A percentile compares a stretch with the other conserved stretches of the same genome.
Evolutionary conservation across 2,888 invertebrate genomes (phyloP).

Genomic region (Oscheius sp.): DNA sequence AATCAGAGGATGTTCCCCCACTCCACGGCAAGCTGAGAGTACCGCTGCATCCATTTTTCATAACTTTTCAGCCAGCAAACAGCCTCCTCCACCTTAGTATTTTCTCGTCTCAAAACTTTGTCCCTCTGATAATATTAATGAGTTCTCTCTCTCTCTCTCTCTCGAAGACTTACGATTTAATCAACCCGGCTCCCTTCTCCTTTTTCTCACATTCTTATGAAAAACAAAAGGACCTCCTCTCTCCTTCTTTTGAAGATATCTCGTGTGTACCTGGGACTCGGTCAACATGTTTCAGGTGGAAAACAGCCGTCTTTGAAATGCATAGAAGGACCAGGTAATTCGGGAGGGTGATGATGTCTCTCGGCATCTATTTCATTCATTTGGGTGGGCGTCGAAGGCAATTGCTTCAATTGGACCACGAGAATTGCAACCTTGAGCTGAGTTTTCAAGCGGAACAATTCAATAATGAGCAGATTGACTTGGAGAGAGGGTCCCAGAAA

Average conservation of each 20-base stretch:
- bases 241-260: not conserved
- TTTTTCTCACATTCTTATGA: no score
- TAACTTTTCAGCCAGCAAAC: no score
- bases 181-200: no score
- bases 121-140: no score
- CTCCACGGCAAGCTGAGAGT: no score
- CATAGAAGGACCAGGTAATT: not conserved
- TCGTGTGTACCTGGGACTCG: not conserved
- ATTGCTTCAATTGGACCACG: constrained; percentile 30
- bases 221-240: not conserved
- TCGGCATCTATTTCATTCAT: not conserved
- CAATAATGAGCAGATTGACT: constrained; percentile 24
- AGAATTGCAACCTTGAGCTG: not conserved
- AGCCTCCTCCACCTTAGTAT: no score
- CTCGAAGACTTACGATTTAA: no score
- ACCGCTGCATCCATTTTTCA: no score
- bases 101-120: no score
- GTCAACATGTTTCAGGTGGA: not conserved
- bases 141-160: no score
- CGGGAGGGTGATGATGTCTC: not conserved
- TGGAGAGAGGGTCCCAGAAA: not conserved
- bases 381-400: constrained; percentile 1
- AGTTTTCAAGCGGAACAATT: constrained; percentile 31
- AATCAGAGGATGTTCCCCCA: no score
- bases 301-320: not conserved